Conservation (phyloP, 1,140 invertebrate species). For the Choristoneura fumiferana region DNA sequence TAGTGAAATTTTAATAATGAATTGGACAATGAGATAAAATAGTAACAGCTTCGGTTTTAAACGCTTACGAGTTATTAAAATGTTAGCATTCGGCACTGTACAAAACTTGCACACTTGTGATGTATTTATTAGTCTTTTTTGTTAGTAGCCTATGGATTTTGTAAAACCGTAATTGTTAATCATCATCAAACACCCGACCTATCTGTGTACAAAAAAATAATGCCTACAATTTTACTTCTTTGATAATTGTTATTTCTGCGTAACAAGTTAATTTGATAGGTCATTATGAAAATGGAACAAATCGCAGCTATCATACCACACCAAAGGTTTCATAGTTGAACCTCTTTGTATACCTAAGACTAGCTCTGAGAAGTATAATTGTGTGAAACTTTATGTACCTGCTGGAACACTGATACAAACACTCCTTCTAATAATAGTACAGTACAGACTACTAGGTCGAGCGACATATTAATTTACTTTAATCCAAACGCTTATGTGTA, state of each 20-base stretch:
- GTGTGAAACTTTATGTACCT: constrained; percentile 42
- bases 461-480: constrained; percentile 64
- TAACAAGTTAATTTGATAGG: constrained; percentile 53
- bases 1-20: constrained; percentile 22
- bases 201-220: background rate
- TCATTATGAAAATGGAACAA: constrained; percentile 70
- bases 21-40: constrained; percentile 37
- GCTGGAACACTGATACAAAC: constrained; percentile 42
- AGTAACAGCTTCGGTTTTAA: constrained; percentile 12
- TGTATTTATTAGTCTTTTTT: constrained; percentile 13
- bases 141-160: constrained; percentile 13
- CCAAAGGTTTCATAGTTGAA: constrained; percentile 54
- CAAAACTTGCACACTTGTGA: constrained; percentile 53
- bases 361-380: constrained; percentile 42
- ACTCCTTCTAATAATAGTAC: constrained; percentile 58
- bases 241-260: constrained; percentile 2
- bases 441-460: constrained; percentile 68
- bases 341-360: constrained; percentile 48
- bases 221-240: background rate
- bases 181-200: background rate
- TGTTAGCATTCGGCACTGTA: constrained; percentile 66
- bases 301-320: constrained; percentile 75
- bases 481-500: constrained; percentile 75
- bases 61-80: constrained; percentile 27
- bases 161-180: background rate